Conservation (phyloP, 2,113 vertebrate species). For the Nestor notabilis region DNA sequence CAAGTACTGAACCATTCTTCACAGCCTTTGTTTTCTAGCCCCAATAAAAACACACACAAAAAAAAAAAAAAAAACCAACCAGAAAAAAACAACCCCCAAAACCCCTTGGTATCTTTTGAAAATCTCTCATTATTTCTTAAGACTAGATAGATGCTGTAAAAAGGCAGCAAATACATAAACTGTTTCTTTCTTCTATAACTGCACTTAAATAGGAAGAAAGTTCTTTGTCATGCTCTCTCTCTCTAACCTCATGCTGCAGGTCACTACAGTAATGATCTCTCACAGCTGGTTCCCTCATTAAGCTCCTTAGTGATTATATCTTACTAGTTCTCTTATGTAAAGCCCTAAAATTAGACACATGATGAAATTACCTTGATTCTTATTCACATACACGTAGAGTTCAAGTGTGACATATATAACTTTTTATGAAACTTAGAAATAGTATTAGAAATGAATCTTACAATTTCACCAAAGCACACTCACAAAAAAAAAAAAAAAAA, state of each 20-base stretch:
- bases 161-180: background rate
- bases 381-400: background rate
- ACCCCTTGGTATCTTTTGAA: background rate
- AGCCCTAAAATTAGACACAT: background rate
- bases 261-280: constrained; percentile 47
- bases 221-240: constrained; percentile 16
- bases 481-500: background rate
- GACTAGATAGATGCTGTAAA: background rate
- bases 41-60: background rate
- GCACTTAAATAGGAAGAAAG: constrained; percentile 10
- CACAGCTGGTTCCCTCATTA: constrained; percentile 44
- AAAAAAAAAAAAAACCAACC: accelerated
- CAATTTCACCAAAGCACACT: background rate
- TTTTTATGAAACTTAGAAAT: background rate
- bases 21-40: background rate
- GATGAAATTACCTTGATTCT: background rate
- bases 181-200: background rate
- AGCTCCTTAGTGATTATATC: constrained; percentile 6
- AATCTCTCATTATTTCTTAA: background rate
- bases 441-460: background rate
- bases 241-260: constrained; percentile 17
- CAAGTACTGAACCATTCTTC: background rate
- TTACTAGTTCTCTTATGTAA: background rate
- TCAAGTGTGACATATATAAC: background rate
- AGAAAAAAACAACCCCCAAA: background rate